Conservation (phyloP, 2,888 invertebrate genomes). For the Melanophora roralis region DNA sequence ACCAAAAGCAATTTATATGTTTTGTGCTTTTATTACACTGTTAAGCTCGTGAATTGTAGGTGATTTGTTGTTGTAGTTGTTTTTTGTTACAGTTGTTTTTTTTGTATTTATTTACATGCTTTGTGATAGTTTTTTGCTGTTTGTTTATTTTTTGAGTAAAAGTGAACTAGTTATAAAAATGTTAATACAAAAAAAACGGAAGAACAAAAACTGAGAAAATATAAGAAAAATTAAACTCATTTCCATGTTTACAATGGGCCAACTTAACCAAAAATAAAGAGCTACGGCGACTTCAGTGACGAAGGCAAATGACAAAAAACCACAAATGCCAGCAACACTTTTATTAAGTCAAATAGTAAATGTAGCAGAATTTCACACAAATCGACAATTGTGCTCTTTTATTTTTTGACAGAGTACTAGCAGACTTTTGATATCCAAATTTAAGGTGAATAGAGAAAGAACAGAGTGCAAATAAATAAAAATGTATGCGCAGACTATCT, state of each 20-base stretch:
- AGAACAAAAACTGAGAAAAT: background rate
- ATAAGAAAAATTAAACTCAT: background rate
- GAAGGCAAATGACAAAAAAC: background rate
- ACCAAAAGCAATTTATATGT: conserved; percentile 4
- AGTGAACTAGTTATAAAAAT: conserved; percentile 18
- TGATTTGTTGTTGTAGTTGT: conserved; percentile 24
- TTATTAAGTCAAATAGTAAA: conserved; percentile 7
- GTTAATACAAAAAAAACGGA: conserved; percentile 19
- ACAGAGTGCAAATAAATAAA: background rate
- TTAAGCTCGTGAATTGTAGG: conserved; percentile 44
- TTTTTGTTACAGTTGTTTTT: background rate
- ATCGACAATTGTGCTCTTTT: background rate
- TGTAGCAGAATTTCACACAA: background rate
- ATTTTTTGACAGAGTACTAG: background rate
- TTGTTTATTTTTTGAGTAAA: conserved; percentile 26
- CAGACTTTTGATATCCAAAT: background rate
- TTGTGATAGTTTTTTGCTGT: background rate
- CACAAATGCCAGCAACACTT: background rate
- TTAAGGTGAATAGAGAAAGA: background rate
- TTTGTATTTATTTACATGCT: background rate
- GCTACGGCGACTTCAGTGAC: conserved; percentile 32
- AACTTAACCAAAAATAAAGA: conserved; percentile 1
- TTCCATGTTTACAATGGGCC: background rate
- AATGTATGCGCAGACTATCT: conserved; percentile 23
- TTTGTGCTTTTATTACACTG: conserved; percentile 4